Evolutionary conservation across 2,113 vertebrate species (phyloP).

Genomic region (Passer montanus): DNA sequence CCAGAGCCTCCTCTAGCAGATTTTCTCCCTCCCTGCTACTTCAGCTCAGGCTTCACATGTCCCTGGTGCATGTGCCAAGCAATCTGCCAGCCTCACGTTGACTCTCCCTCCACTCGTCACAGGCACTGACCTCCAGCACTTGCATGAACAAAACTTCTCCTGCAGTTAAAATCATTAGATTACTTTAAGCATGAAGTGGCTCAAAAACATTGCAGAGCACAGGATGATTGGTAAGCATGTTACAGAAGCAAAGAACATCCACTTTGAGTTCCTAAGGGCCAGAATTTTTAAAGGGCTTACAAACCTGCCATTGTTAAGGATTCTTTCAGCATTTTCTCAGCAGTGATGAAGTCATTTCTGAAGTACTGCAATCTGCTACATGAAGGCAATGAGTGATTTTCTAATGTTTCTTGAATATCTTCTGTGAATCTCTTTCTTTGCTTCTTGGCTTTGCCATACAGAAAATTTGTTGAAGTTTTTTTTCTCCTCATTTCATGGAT

Average conservation of each 20-base stretch:
- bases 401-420: neutral
- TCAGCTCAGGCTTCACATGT: neutral
- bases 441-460: neutral
- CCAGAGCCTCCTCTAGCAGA: neutral
- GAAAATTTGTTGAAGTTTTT: neutral
- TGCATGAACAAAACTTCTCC: neutral
- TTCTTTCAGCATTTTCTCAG: neutral
- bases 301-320: neutral
- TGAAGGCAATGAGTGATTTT: neutral
- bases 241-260: neutral
- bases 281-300: neutral
- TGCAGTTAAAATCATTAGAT: neutral
- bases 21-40: neutral
- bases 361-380: neutral
- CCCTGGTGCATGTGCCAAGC: neutral
- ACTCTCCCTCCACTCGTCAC: rapidly evolving
- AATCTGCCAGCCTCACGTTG: neutral
- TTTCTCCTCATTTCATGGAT: neutral
- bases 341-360: neutral
- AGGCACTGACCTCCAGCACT: neutral
- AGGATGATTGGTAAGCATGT: neutral
- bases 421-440: neutral
- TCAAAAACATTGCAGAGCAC: neutral
- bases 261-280: neutral
- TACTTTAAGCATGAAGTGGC: neutral